Evolutionary conservation across 2,888 invertebrate species (phyloP), one percentile per base, ranked within the genome.

Genomic region (Noctua fimbriata): DNA sequence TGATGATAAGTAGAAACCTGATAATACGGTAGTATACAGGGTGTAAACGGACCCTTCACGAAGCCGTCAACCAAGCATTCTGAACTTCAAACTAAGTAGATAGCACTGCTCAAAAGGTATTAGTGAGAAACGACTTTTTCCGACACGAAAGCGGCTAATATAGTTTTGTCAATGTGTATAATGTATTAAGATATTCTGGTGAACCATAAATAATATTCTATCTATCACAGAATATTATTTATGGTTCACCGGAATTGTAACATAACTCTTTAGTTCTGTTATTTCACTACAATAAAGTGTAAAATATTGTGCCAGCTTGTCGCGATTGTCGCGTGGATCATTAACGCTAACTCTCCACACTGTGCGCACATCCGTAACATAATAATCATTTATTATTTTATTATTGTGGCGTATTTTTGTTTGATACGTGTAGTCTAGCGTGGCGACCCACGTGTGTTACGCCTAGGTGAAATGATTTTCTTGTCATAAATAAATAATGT

Each of bases 351-450:
- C 44, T 32, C 49, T 60, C 44, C 41, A 41, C 73, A 71, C 58
- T 78, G 41, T 74, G 77, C 58, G 76, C 78, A 78, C 69, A 87
- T 81, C 87, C 86, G 84, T 74, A 36, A 74, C 58, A 78, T 81
- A 49, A 83, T 87, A 83, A 83, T 75, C 55, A 69, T 87, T 78
- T 87, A 79, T 78, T 83, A 73, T 73, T 76, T 71, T 76, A 76
- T 75, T 81, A 76, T 83, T 85, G 71, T 84, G 75, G 60, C 70
- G 47, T 85, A 73, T 84, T 86, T 74, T 86, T 74, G 58, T 86
- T 78, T 58, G 41, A 82, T 67, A 44, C 47, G 66, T n/a, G 55
- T n/a, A 60, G 18, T 70, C 49, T 78, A 49, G 32, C 63, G n/a
- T n/a, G 44, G 63, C 52, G 36, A 24, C 7, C 21, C 52, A 47